phyloP scores from a whole-genome alignment of 2,888 invertebrate species.

The Orchesella flavescens region DNA sequence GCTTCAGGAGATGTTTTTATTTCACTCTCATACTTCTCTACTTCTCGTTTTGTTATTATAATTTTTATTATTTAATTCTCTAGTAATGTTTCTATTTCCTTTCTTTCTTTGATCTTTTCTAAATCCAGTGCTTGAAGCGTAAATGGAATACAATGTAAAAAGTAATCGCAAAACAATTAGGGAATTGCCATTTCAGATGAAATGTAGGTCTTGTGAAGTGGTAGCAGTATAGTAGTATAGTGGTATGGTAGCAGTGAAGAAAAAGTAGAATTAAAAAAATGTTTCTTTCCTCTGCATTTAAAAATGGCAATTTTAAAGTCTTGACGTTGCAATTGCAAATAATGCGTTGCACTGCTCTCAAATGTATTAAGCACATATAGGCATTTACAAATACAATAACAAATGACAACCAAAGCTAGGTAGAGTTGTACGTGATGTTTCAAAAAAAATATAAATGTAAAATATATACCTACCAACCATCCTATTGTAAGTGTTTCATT shows the following conservation, averaged over 20 bases:
- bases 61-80: background rate
- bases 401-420: too few relatives aligned
- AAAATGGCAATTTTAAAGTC: background rate
- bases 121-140: constrained; percentile 26
- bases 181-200: constrained; percentile 10
- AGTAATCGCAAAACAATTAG: constrained; percentile 6
- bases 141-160: constrained; percentile 11
- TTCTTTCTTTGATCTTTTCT: background rate
- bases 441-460: background rate
- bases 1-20: background rate
- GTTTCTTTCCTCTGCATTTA: background rate
- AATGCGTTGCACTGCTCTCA: background rate
- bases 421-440: constrained; percentile 18
- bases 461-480: too few relatives aligned
- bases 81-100: constrained; percentile 22
- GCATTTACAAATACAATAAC: too few relatives aligned
- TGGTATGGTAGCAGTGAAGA: background rate
- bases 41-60: background rate
- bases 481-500: constrained; percentile 26
- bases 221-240: too few relatives aligned
- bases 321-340: background rate
- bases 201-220: constrained; percentile 22
- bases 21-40: background rate
- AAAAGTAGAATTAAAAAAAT: constrained; percentile 10
- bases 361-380: too few relatives aligned